Evolutionary conservation across 1,140 invertebrate genomes (phyloP), one percentile per base, ranked within the genome.

Genomic region (Caerostris extrusa): DNA sequence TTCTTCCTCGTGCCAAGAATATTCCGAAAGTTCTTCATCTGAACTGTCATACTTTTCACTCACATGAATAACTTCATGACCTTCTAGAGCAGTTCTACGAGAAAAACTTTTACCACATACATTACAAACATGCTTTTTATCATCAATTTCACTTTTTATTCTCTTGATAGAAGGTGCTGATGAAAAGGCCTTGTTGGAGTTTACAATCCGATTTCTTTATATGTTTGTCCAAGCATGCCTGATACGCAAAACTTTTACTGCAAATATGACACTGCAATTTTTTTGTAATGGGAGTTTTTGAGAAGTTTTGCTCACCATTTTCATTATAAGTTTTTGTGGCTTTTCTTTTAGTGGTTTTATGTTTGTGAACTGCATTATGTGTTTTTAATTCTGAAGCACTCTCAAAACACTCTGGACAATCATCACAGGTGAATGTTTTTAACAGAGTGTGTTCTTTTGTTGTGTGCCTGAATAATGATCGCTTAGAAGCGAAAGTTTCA

Each of bases 71-170:
- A 81, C 7, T 61, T 67, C 71, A 82, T 93, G 92, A 1, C 92
- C 92, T 61, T 93, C 92, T 10, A 93, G 50, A 19, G 34, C 64
- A 50, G 67, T 88, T 64, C 89, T 93, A 12, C 92, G 53, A 12
- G 85, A 19, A 55, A 93, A 93, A 81, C 55, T 89, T 55, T 93
- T 89, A 3, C 86, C 86, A 93, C 92, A 93, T 81, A 93, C 64
- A 56, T 55, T 53, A 64, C 92, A 93, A 4, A 19, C 69, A 64
- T 93, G 92, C 50, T 93, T 93, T 64, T 89, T 88, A 19, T 61
- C 64, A 60, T 55, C 56, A 6, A 55, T 34, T 53, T 83, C 10
- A 64, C 3, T 56, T 55, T 64, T 93, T 81, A 55, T 12, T 64
- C 55, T 67, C 14, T 56, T 85, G 7, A 34, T 34, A 14, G 69